Evolutionary conservation across 2,888 invertebrate species (phyloP).

Genomic region (Eucriotettix oculatus): DNA sequence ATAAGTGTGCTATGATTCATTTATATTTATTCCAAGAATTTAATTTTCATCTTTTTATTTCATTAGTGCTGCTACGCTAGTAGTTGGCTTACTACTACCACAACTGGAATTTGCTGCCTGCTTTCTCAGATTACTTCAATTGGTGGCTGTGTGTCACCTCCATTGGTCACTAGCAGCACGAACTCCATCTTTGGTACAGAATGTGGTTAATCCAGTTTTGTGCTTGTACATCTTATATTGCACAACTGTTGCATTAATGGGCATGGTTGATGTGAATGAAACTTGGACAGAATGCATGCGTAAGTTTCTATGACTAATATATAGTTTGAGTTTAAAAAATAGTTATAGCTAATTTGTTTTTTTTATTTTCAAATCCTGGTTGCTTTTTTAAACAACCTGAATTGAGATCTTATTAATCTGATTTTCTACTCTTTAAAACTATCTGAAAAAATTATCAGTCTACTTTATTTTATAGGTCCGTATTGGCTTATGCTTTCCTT

Average conservation of each 20-base stretch:
- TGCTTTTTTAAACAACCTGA: no score
- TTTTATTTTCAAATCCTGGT: no score
- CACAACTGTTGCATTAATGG: slow-evolving; percentile 28
- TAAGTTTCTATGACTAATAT: slow-evolving; percentile 20
- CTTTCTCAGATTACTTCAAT: slow-evolving; percentile 30
- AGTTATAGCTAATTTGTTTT: background rate
- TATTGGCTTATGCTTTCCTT: slow-evolving; percentile 33
- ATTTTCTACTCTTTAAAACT: no score
- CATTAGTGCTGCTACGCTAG: slow-evolving; percentile 29
- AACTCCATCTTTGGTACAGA: slow-evolving; percentile 25
- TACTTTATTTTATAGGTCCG: slow-evolving; percentile 24
- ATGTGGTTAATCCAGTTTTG: slow-evolving; percentile 28
- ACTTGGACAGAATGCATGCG: slow-evolving; percentile 32
- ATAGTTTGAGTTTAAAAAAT: background rate
- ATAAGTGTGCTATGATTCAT: no score
- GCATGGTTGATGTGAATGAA: slow-evolving; percentile 27
- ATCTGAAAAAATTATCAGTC: background rate
- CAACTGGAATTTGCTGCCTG: slow-evolving; percentile 30
- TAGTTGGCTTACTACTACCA: slow-evolving; percentile 25
- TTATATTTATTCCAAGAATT: no score
- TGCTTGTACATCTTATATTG: slow-evolving; percentile 27
- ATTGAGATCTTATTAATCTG: no score
- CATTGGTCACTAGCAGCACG: slow-evolving; percentile 32
- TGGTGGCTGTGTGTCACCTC: slow-evolving; percentile 31
- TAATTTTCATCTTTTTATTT: slow-evolving; percentile 14